phyloP scores from a whole-genome alignment of 2,888 invertebrate species.

The Spicauda simplicius region DNA sequence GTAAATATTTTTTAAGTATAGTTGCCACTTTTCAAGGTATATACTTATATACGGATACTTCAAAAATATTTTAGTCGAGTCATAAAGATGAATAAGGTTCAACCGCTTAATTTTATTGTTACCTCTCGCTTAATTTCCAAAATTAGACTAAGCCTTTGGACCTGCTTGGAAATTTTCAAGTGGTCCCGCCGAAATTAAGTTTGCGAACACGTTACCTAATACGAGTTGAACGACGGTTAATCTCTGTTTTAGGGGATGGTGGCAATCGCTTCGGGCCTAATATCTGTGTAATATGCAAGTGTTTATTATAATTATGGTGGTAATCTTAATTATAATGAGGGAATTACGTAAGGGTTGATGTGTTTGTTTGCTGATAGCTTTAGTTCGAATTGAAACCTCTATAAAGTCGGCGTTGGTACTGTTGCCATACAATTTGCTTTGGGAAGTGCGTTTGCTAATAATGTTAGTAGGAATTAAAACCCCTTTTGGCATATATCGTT shows the following conservation, averaged over 20 bases:
- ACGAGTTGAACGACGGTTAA: slow-evolving; percentile 52
- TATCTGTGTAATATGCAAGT: slow-evolving; percentile 17
- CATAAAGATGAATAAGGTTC: too few species aligned
- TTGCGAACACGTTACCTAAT: slow-evolving; percentile 26
- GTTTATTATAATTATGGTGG: slow-evolving; percentile 7
- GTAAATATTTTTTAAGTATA: too few species aligned
- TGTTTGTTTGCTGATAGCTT: background rate
- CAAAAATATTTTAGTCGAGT: too few species aligned
- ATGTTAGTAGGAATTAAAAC: too few species aligned
- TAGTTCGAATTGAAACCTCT: too few species aligned
- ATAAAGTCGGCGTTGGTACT: too few species aligned
- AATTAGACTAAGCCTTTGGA: slow-evolving; percentile 2
- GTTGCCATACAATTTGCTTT: too few species aligned
- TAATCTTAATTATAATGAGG: slow-evolving; percentile 10
- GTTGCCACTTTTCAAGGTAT: too few species aligned
- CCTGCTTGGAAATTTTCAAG: slow-evolving; percentile 16
- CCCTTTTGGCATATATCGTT: too few species aligned
- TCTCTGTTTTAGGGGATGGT: slow-evolving; percentile 48
- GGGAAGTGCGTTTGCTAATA: too few species aligned
- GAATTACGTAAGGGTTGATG: background rate
- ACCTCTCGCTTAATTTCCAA: background rate
- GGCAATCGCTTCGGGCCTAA: slow-evolving; percentile 15
- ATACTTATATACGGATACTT: too few species aligned
- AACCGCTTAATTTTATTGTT: too few species aligned
- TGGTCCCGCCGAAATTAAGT: slow-evolving; percentile 18